Evolutionary conservation across 2,888 invertebrate genomes (phyloP).

Genomic region (Unio delphinus): DNA sequence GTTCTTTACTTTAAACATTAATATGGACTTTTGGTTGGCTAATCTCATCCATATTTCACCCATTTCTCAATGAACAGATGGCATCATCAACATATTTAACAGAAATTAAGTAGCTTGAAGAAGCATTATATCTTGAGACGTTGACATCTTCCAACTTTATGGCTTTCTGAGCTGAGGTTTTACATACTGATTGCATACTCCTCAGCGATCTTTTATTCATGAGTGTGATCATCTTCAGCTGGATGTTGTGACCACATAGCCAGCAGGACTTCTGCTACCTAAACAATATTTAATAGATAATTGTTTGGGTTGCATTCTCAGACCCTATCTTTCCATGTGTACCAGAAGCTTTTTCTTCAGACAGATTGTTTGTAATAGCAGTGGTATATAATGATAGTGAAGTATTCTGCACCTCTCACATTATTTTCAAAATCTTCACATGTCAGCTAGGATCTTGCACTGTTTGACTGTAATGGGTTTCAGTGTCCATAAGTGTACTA

Average conservation of each 20-base stretch:
- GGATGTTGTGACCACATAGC: slow-evolving; percentile 37
- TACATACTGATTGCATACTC: slow-evolving; percentile 27
- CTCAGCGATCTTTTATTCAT: slow-evolving; percentile 22
- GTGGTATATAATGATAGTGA: slow-evolving; percentile 47
- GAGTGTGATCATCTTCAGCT: neutral
- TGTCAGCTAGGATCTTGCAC: slow-evolving; percentile 39
- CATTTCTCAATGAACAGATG: too few relatives aligned
- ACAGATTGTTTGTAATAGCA: slow-evolving; percentile 47
- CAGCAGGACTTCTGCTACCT: slow-evolving; percentile 42
- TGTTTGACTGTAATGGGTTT: slow-evolving; percentile 37
- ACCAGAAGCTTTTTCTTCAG: slow-evolving; percentile 32
- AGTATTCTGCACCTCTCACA: slow-evolving; percentile 30
- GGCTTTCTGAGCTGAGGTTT: slow-evolving; percentile 21
- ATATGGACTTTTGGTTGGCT: too few relatives aligned
- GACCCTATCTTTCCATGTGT: neutral
- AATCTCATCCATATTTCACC: too few relatives aligned
- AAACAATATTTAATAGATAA: slow-evolving; percentile 24
- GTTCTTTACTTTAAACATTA: too few relatives aligned
- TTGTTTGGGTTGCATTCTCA: slow-evolving; percentile 32
- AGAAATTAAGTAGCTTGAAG: slow-evolving; percentile 10
- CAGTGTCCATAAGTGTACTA: slow-evolving; percentile 24
- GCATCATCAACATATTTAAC: too few relatives aligned
- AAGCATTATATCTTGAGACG: slow-evolving; percentile 15
- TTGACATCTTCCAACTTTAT: slow-evolving; percentile 32
- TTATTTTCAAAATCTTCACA: slow-evolving; percentile 44